phyloP scores from a whole-genome alignment of 53 echinoderm and acorn worm species.

The Patiria pectinifera region DNA sequence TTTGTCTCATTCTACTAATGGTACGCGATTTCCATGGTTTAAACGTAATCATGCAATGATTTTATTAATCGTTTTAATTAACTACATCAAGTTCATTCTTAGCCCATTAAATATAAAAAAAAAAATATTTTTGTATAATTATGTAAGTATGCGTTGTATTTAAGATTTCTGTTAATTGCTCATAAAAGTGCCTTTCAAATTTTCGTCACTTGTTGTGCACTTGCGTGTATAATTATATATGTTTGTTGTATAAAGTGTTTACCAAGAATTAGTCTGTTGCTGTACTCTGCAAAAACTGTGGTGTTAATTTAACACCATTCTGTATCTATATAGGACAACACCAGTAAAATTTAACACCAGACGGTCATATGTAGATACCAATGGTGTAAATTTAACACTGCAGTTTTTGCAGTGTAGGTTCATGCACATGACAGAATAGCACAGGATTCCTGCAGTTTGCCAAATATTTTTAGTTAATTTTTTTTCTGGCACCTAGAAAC shows the following conservation, averaged over 20 bases:
- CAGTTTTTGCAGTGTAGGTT: too few relatives aligned
- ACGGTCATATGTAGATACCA: too few relatives aligned
- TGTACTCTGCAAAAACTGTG: too few relatives aligned
- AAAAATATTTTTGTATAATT: slow-evolving; percentile 65
- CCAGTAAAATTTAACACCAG: too few relatives aligned
- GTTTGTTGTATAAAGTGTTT: neutral
- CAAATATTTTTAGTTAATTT: too few relatives aligned
- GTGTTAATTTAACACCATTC: too few relatives aligned
- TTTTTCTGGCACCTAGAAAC: too few relatives aligned
- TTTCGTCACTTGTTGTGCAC: neutral
- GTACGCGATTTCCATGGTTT: slow-evolving; percentile 16
- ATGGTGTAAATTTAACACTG: too few relatives aligned
- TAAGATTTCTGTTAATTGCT: slow-evolving; percentile 30
- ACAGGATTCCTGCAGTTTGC: too few relatives aligned
- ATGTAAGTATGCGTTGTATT: slow-evolving; percentile 49
- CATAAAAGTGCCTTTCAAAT: slow-evolving; percentile 51
- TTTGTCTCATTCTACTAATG: slow-evolving; percentile 4
- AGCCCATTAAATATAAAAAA: slow-evolving; percentile 30
- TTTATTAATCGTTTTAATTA: slow-evolving; percentile 23
- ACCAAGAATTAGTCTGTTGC: too few relatives aligned
- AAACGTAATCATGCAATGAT: slow-evolving; percentile 39
- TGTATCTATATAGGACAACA: too few relatives aligned
- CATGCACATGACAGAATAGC: too few relatives aligned
- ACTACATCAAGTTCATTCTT: neutral
- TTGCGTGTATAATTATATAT: neutral